Evolutionary conservation across 2,888 invertebrate species (phyloP).

Genomic region (Acronicta aceris): DNA sequence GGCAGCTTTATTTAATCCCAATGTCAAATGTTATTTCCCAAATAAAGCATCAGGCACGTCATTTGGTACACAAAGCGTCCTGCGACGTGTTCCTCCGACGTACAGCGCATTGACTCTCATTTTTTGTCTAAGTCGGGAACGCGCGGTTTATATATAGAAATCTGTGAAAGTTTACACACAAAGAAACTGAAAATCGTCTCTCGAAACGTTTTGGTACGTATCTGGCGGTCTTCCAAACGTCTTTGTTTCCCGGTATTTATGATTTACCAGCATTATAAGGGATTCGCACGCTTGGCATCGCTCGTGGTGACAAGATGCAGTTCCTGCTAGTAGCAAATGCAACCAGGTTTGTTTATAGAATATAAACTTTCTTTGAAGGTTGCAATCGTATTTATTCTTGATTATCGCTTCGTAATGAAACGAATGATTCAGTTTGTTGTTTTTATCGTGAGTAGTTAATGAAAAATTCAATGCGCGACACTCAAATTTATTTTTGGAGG

Average conservation of each 20-base stretch:
- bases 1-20: slow-evolving; percentile 43
- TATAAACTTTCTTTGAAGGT: slow-evolving; percentile 14
- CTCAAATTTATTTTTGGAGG: slow-evolving; percentile 35
- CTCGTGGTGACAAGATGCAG: slow-evolving; percentile 30
- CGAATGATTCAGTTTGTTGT: slow-evolving; percentile 31
- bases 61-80: slow-evolving; percentile 53
- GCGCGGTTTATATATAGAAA: slow-evolving; percentile 56
- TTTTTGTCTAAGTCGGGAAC: slow-evolving; percentile 52
- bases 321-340: slow-evolving; percentile 23
- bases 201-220: slow-evolving; percentile 58
- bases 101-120: slow-evolving; percentile 71
- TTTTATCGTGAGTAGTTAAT: slow-evolving; percentile 29
- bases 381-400: slow-evolving; percentile 20
- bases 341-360: slow-evolving; percentile 21
- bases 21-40: slow-evolving; percentile 56
- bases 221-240: slow-evolving; percentile 75
- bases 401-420: slow-evolving; percentile 8
- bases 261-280: slow-evolving; percentile 68
- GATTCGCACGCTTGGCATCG: slow-evolving; percentile 52
- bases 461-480: slow-evolving; percentile 32
- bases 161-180: slow-evolving; percentile 72
- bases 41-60: slow-evolving; percentile 37
- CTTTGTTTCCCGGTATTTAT: slow-evolving; percentile 78
- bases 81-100: slow-evolving; percentile 38
- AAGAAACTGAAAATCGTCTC: slow-evolving; percentile 70